These are phyloP conservation scores for Drosophila varians DNA, from an alignment of 1,140 invertebrate genomes.

Conservation along the genomic window DNA sequence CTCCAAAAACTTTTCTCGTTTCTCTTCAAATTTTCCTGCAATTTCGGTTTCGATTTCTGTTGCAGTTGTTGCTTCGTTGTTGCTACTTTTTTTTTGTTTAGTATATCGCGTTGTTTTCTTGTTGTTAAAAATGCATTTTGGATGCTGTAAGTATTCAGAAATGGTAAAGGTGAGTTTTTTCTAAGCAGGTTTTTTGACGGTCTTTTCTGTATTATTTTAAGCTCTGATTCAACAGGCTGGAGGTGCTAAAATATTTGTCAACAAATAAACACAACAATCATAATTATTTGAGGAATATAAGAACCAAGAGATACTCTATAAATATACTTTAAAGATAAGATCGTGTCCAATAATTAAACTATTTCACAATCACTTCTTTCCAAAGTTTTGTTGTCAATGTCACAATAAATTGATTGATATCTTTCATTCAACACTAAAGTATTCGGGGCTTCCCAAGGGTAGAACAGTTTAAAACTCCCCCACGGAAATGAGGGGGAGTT, in stretches of 20 bases:
- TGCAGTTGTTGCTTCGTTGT: slow-evolving; percentile 28
- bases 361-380: too few species aligned
- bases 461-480: slow-evolving; percentile 6
- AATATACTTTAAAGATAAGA: too few species aligned
- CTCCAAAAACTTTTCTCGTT: slow-evolving; percentile 41
- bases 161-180: slow-evolving; percentile 55
- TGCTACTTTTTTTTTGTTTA: slow-evolving; percentile 23
- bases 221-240: background rate
- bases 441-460: background rate
- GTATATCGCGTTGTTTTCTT: slow-evolving; percentile 6
- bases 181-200: slow-evolving; percentile 13
- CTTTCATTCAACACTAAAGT: background rate
- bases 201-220: background rate
- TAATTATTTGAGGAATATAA: background rate
- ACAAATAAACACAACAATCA: background rate
- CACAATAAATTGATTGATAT: background rate
- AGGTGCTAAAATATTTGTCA: background rate
- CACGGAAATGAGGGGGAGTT: slow-evolving; percentile 55
- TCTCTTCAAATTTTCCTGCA: slow-evolving; percentile 23
- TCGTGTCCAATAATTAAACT: too few species aligned
- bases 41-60: slow-evolving; percentile 16
- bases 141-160: slow-evolving; percentile 46
- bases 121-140: slow-evolving; percentile 67
- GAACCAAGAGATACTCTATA: background rate
- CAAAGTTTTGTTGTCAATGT: background rate